These are phyloP conservation scores for Drosophila parthenogenetica DNA, from an alignment of 2,888 invertebrate species.

Conservation along the genomic window DNA sequence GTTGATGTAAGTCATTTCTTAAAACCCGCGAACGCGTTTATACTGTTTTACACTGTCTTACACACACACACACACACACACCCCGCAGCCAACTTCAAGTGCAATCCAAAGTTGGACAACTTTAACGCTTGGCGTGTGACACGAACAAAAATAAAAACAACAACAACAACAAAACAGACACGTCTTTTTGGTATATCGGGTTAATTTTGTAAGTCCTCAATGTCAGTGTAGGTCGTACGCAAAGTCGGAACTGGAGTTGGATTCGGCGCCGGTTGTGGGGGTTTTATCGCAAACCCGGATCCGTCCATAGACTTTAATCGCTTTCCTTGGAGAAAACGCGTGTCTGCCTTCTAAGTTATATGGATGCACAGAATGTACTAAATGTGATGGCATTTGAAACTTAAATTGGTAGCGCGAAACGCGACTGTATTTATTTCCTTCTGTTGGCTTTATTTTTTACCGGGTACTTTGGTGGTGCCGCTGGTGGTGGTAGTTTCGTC, in stretches of 20 bases:
- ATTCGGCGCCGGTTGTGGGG: too few species aligned
- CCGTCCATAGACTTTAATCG: slow-evolving; percentile 26
- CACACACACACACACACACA: background rate
- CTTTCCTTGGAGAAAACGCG: slow-evolving; percentile 21
- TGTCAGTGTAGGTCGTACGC: slow-evolving; percentile 72
- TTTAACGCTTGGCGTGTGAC: slow-evolving; percentile 69
- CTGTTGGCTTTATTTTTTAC: background rate
- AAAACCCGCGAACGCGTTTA: background rate
- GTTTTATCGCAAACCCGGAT: slow-evolving; percentile 15
- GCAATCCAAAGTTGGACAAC: slow-evolving; percentile 48
- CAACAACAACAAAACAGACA: slow-evolving; percentile 4
- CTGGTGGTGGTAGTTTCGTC: background rate
- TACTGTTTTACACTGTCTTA: slow-evolving; percentile 1
- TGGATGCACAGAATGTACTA: slow-evolving; percentile 77
- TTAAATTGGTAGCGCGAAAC: slow-evolving; percentile 32
- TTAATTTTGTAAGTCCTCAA: slow-evolving; percentile 49
- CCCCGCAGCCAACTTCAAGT: slow-evolving; percentile 52
- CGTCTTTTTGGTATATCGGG: slow-evolving; percentile 6
- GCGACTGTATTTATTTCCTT: background rate
- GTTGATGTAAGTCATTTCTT: slow-evolving; percentile 11
- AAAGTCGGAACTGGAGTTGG: slow-evolving; percentile 2
- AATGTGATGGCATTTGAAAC: slow-evolving; percentile 66
- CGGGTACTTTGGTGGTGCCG: slow-evolving; percentile 4
- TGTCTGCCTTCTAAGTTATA: slow-evolving; percentile 62
- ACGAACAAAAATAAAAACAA: slow-evolving; percentile 52